These are phyloP conservation scores for Neotragus pygmaeus DNA, from an alignment of 2,113 vertebrate species.

Conservation along the genomic window DNA sequence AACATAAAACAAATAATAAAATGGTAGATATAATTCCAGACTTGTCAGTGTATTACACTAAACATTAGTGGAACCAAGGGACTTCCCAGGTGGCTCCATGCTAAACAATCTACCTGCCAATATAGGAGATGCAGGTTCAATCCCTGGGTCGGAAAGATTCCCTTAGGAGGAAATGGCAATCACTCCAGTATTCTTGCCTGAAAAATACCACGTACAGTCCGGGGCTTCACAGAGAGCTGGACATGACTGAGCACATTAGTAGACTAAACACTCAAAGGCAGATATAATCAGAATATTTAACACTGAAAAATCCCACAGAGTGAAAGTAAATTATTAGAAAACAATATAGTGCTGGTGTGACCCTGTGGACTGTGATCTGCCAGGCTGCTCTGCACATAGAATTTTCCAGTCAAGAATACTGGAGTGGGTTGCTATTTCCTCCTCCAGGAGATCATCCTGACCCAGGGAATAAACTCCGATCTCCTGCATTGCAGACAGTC, in stretches of 20 bases:
- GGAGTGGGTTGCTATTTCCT: background rate
- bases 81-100: background rate
- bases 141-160: background rate
- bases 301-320: background rate
- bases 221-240: background rate
- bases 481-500: background rate
- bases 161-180: background rate
- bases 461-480: background rate
- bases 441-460: background rate
- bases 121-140: background rate
- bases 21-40: background rate
- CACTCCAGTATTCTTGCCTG: background rate
- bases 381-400: background rate
- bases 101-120: background rate
- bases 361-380: background rate
- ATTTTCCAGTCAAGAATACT: background rate
- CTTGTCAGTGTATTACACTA: background rate
- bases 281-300: background rate
- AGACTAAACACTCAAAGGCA: background rate
- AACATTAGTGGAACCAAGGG: background rate
- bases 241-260: background rate
- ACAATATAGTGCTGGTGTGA: background rate
- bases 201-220: background rate
- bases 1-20: background rate
- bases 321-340: background rate